Percentiles rank a stretch among this genome's conserved stretches.
Conservation (phyloP, 1,140 invertebrate species). For the Hylaeus anthracinus region DNA sequence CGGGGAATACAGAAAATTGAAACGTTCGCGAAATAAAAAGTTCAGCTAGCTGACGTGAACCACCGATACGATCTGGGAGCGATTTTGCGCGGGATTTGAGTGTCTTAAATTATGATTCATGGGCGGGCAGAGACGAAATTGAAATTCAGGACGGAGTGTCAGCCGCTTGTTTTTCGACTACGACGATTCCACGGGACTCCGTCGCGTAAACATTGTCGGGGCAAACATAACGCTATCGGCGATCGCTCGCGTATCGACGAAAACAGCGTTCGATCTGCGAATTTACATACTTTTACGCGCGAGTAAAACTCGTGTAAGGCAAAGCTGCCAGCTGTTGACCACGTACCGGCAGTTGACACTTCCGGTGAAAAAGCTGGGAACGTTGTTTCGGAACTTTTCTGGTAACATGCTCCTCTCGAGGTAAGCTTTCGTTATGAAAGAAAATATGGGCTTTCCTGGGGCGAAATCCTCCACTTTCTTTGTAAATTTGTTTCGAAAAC, state of each 20-base stretch:
- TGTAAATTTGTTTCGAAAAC: too few species aligned
- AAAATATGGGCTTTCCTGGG: too few species aligned
- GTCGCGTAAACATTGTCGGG: not conserved
- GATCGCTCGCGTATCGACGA: constrained; percentile 13
- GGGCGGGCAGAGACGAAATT: not conserved
- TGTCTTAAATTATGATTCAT: constrained; percentile 36
- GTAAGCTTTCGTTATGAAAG: too few species aligned
- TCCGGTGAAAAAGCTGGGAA: too few species aligned
- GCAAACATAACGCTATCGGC: not conserved
- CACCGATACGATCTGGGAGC: constrained; percentile 34
- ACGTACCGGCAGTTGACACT: too few species aligned
- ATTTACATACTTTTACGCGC: constrained; percentile 28
- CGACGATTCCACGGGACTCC: not conserved
- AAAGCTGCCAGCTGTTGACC: too few species aligned
- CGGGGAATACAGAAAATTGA: constrained; percentile 46
- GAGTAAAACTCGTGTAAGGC: not conserved
- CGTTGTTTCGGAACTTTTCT: too few species aligned
- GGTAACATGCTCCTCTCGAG: too few species aligned
- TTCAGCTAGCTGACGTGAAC: not conserved
- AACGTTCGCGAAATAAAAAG: constrained; percentile 38
- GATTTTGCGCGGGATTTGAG: constrained; percentile 9
- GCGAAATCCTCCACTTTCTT: too few species aligned
- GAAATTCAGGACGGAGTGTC: constrained; percentile 5
- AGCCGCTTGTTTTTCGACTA: constrained; percentile 24
- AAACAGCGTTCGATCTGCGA: not conserved